Evolutionary conservation across 2,888 invertebrate species (phyloP).

Genomic region (Nineta flava): DNA sequence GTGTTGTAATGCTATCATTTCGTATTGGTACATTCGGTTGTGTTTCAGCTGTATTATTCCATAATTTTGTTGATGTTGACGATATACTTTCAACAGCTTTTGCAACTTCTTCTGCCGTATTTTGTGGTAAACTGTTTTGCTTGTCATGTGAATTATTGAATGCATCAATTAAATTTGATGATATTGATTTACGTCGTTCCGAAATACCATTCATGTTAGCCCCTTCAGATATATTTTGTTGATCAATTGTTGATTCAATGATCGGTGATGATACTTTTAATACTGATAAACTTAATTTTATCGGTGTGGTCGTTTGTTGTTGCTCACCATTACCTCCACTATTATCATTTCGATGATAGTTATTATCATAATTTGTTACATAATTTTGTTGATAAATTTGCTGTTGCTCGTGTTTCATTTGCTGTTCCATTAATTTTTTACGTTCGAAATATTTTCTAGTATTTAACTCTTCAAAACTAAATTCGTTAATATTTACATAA

Average conservation of each 20-base stretch:
- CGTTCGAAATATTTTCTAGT: conserved; percentile 21
- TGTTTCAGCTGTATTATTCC: conserved; percentile 28
- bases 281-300: conserved; percentile 2
- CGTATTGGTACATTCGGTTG: conserved; percentile 34
- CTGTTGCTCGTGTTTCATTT: not conserved
- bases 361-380: too few relatives aligned
- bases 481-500: conserved; percentile 47
- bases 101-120: conserved; percentile 6
- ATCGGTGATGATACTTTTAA: conserved; percentile 5
- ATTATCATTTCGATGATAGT: not conserved
- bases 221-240: not conserved
- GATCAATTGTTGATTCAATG: not conserved
- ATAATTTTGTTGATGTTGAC: not conserved
- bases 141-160: not conserved
- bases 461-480: conserved; percentile 62
- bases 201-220: not conserved
- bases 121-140: conserved; percentile 3
- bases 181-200: not conserved
- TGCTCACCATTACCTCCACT: not conserved
- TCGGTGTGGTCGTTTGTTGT: conserved; percentile 1
- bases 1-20: conserved; percentile 45
- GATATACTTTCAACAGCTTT: conserved; percentile 8
- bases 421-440: not conserved
- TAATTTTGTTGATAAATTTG: not conserved
- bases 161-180: not conserved